Evolutionary conservation across 1,140 invertebrate genomes (phyloP).

Genomic region (Chymomyza costata): DNA sequence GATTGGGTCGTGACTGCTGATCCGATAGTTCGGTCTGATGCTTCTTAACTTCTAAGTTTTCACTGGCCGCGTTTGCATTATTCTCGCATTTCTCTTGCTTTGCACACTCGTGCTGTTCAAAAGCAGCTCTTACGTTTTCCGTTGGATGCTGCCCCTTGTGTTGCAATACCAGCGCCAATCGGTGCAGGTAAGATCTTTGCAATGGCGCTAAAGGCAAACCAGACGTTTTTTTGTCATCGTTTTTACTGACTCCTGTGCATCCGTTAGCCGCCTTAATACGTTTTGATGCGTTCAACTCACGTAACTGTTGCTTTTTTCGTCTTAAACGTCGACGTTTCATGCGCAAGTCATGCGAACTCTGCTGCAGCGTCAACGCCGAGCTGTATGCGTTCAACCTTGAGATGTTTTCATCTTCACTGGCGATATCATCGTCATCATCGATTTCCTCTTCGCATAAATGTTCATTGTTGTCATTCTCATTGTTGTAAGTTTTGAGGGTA

Average conservation of each 20-base stretch:
- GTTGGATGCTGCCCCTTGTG: constrained; percentile 17
- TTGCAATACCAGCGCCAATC: constrained; percentile 33
- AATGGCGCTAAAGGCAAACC: constrained; percentile 28
- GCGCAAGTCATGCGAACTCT: constrained; percentile 31
- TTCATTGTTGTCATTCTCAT: constrained; percentile 17
- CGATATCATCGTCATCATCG: constrained; percentile 18
- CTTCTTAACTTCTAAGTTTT: constrained; percentile 6
- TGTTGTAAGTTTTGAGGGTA: not conserved
- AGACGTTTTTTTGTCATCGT: constrained; percentile 6
- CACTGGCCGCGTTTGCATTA: constrained; percentile 1
- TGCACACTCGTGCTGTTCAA: constrained; percentile 18
- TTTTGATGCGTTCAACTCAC: constrained; percentile 53
- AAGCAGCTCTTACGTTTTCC: constrained; percentile 1
- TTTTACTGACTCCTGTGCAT: constrained; percentile 5
- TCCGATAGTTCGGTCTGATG: constrained; percentile 12
- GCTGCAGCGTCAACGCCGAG: constrained; percentile 49
- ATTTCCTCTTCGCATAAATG: constrained; percentile 15
- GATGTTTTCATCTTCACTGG: constrained; percentile 53
- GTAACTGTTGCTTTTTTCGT: constrained; percentile 47
- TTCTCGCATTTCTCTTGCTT: constrained; percentile 7
- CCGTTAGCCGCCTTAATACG: constrained; percentile 41
- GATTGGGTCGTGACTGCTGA: constrained; percentile 39
- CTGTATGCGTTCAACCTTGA: constrained; percentile 47
- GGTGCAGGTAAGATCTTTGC: constrained; percentile 38
- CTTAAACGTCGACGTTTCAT: constrained; percentile 48